These are phyloP conservation scores for Chelonus formosanus DNA, from an alignment of 2,888 invertebrate species.

Conservation along the genomic window DNA sequence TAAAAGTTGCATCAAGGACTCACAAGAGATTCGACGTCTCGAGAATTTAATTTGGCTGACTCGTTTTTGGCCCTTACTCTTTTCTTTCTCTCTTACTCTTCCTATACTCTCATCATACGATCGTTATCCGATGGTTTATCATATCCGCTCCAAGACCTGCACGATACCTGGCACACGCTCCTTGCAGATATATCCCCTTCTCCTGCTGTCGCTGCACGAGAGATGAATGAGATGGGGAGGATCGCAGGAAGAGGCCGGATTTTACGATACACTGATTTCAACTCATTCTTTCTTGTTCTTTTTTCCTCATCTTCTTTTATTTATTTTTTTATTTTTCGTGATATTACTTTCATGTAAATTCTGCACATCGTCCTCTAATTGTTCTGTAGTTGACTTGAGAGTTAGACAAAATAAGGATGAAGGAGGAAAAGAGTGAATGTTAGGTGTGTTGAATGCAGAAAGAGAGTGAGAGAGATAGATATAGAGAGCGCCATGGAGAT, in stretches of 20 bases:
- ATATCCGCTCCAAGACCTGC: slow-evolving; percentile 53
- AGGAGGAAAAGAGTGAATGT: slow-evolving; percentile 15
- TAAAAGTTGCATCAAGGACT: slow-evolving; percentile 31
- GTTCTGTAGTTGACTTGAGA: not conserved
- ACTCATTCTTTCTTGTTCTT: slow-evolving; percentile 9
- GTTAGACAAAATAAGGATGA: not conserved
- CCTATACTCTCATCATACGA: slow-evolving; percentile 40
- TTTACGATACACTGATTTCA: slow-evolving; percentile 32
- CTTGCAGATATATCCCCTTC: slow-evolving; percentile 37
- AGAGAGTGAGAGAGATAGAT: slow-evolving; percentile 22
- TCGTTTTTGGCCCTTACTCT: slow-evolving; percentile 37
- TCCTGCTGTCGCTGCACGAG: slow-evolving; percentile 17
- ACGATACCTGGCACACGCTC: slow-evolving; percentile 42
- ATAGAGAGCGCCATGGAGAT: slow-evolving; percentile 23
- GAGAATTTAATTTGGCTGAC: slow-evolving; percentile 62
- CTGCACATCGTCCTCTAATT: slow-evolving; percentile 13
- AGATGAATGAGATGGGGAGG: slow-evolving; percentile 21
- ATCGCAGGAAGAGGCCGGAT: slow-evolving; percentile 27
- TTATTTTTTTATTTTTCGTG: slow-evolving; percentile 1
- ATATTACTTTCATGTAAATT: slow-evolving; percentile 3
- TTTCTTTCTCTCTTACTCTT: slow-evolving; percentile 15
- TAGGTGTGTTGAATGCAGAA: slow-evolving; percentile 5
- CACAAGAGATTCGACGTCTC: slow-evolving; percentile 54
- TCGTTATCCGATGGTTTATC: slow-evolving; percentile 62
- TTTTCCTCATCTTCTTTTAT: slow-evolving; percentile 1